Evolutionary conservation across 2,888 invertebrate genomes (phyloP).

Genomic region (Andricus quercusramuli): DNA sequence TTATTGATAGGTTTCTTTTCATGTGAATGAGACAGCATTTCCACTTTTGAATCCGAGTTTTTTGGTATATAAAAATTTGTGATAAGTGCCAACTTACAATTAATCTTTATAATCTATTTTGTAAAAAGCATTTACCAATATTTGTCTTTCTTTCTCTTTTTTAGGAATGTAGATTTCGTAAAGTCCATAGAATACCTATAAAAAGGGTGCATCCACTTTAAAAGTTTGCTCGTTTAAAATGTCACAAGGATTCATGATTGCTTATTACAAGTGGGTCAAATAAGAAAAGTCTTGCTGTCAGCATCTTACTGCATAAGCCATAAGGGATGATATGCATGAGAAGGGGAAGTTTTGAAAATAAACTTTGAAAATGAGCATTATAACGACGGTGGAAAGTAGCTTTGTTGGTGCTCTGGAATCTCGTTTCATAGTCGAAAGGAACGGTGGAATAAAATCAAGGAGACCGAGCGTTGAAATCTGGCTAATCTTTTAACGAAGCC

Average conservation of each 20-base stretch:
- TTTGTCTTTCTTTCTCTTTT: too few relatives aligned
- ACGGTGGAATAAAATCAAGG: conserved; percentile 28
- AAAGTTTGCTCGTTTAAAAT: too few relatives aligned
- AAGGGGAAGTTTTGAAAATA: background rate
- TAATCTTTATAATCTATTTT: background rate
- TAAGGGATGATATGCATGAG: background rate
- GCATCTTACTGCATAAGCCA: background rate
- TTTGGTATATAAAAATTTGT: background rate
- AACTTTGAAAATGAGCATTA: conserved; percentile 16
- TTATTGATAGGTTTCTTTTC: background rate
- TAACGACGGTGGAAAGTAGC: conserved; percentile 16
- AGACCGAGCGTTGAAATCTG: conserved; percentile 34
- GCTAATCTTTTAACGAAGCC: conserved; percentile 36
- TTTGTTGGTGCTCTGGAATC: conserved; percentile 38
- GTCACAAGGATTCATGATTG: too few relatives aligned
- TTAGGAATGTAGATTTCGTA: too few relatives aligned
- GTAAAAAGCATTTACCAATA: too few relatives aligned
- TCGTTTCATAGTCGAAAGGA: conserved; percentile 27
- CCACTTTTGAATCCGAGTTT: background rate
- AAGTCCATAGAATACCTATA: too few relatives aligned
- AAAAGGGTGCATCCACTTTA: too few relatives aligned
- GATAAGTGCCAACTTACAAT: background rate
- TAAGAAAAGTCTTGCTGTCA: background rate
- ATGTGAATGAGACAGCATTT: background rate
- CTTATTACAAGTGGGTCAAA: too few relatives aligned